These are phyloP conservation scores for Triplophysa dalaica DNA, from an alignment of 2,113 vertebrate species.

Conservation along the genomic window DNA sequence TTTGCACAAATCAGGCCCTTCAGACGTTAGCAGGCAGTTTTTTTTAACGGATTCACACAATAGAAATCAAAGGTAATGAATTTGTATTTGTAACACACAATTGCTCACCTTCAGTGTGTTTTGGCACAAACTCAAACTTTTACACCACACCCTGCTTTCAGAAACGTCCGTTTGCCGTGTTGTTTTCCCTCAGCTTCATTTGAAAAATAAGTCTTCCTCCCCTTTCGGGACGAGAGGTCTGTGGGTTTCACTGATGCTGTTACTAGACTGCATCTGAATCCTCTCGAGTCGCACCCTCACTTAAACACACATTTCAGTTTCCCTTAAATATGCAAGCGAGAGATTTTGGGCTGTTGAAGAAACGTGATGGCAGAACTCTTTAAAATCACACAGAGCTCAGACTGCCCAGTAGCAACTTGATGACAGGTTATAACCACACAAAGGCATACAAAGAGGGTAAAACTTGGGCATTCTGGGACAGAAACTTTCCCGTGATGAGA, in stretches of 20 bases:
- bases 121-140: conserved; percentile 14
- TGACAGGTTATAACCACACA: conserved; percentile 39
- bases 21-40: background rate
- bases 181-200: background rate
- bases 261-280: background rate
- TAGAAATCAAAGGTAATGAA: background rate
- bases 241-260: background rate
- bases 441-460: conserved; percentile 13
- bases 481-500: conserved; percentile 15
- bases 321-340: conserved; percentile 39
- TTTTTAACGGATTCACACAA: background rate
- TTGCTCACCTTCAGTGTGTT: conserved; percentile 17
- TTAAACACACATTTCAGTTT: conserved; percentile 1
- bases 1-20: background rate
- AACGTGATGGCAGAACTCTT: background rate
- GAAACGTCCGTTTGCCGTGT: background rate
- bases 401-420: conserved; percentile 33
- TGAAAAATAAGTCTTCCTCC: conserved; percentile 42
- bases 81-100: conserved; percentile 21
- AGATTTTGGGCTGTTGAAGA: background rate
- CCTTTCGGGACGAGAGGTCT: conserved; percentile 1
- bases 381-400: conserved; percentile 39
- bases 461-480: conserved; percentile 20
- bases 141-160: conserved; percentile 3
- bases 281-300: background rate